A percentile compares a stretch with the other conserved stretches of the same genome.
Conservation (phyloP, 1,140 invertebrate species). For the Dufourea novaeangliae region DNA sequence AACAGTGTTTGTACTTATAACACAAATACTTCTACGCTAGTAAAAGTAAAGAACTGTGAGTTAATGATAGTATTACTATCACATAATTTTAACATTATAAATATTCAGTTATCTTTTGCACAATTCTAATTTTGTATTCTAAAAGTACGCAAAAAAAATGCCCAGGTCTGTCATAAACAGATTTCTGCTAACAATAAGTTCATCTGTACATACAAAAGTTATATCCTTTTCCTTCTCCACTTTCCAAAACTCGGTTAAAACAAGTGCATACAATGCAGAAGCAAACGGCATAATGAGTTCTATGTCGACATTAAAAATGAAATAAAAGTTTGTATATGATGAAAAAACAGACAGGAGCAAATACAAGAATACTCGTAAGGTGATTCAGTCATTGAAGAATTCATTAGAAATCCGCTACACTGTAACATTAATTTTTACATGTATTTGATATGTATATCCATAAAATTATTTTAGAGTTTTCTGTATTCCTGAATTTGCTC, state of each 20-base stretch:
- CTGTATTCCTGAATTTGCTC: conserved; percentile 69
- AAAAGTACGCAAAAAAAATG: no score
- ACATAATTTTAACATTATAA: no score
- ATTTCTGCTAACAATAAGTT: no score
- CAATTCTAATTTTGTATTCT: no score
- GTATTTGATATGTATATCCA: neutral
- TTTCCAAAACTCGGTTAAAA: neutral
- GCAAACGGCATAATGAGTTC: conserved; percentile 7
- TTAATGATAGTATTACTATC: no score
- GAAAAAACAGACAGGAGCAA: conserved; percentile 68
- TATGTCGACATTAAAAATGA: conserved; percentile 2
- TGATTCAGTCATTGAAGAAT: neutral
- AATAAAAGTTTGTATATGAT: conserved; percentile 24
- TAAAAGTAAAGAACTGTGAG: no score
- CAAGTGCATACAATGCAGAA: conserved; percentile 31
- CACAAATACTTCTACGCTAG: no score
- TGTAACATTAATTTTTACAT: neutral
- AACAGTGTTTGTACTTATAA: no score
- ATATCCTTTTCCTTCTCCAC: neutral
- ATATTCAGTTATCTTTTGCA: no score
- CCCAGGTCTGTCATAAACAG: no score
- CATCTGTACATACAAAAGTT: conserved; percentile 11
- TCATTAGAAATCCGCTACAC: conserved; percentile 19
- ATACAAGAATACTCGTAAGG: conserved; percentile 66
- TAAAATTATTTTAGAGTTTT: neutral